A percentile compares a stretch with the other conserved stretches of the same genome.
phyloP scores from a whole-genome alignment of 2,888 invertebrate genomes.

The Ichneumon xanthorius region DNA sequence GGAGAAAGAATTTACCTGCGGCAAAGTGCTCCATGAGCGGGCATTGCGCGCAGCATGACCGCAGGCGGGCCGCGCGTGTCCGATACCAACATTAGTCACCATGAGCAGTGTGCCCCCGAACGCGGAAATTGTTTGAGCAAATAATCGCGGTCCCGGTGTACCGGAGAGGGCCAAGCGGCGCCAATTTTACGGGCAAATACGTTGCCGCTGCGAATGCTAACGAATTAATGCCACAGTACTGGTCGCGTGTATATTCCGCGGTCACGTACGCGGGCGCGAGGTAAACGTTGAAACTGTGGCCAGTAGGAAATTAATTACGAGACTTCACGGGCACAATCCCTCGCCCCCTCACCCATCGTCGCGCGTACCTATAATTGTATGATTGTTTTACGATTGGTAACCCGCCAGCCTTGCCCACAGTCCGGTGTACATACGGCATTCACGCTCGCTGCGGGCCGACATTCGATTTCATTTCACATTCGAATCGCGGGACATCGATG shows the following conservation, averaged over 20 bases:
- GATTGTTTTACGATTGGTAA: conserved; percentile 81
- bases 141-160: conserved; percentile 73
- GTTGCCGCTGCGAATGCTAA: conserved; percentile 76
- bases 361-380: conserved; percentile 76
- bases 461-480: conserved; percentile 62
- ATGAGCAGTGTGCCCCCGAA: conserved; percentile 48
- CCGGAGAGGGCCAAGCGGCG: conserved; percentile 61
- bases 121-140: conserved; percentile 80
- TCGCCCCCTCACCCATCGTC: conserved; percentile 7
- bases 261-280: conserved; percentile 66
- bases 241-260: conserved; percentile 59
- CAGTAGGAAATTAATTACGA: conserved; percentile 79
- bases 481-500: conserved; percentile 34
- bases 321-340: conserved; percentile 42
- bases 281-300: conserved; percentile 78
- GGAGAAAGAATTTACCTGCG: conserved; percentile 27
- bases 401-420: conserved; percentile 36
- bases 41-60: conserved; percentile 44
- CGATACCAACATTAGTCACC: conserved; percentile 66
- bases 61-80: conserved; percentile 61
- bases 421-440: conserved; percentile 20
- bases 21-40: conserved; percentile 11
- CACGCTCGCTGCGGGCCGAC: conserved; percentile 39
- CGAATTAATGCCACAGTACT: conserved; percentile 79
- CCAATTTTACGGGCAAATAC: conserved; percentile 82